These are phyloP conservation scores for Arizona elegans DNA, from an alignment of 2,113 vertebrate genomes.

Conservation along the genomic window DNA sequence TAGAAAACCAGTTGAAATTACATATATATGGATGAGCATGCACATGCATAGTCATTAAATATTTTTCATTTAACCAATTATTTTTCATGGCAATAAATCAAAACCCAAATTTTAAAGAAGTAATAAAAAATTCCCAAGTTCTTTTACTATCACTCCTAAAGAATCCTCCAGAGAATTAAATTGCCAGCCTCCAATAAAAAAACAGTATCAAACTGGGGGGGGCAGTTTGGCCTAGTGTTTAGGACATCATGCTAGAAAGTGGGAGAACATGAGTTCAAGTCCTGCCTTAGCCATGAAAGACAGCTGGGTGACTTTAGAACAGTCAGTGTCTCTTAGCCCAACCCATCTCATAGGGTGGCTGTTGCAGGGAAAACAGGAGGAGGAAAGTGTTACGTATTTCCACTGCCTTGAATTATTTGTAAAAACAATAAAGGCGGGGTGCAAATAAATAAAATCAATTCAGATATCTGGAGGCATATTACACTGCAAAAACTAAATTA, in stretches of 20 bases:
- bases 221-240: background rate
- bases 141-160: background rate
- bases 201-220: background rate
- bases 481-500: background rate
- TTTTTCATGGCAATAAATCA: background rate
- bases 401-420: background rate
- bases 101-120: constrained; percentile 1
- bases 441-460: background rate
- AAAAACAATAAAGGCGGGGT: background rate
- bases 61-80: background rate
- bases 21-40: background rate
- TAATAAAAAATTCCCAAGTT: background rate
- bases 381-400: background rate
- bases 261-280: background rate
- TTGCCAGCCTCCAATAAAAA: background rate
- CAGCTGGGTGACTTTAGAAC: background rate
- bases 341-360: background rate
- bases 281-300: background rate
- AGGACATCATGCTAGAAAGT: background rate
- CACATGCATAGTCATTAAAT: background rate
- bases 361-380: background rate
- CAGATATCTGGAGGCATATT: background rate
- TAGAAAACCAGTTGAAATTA: background rate
- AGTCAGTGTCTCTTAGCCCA: background rate
- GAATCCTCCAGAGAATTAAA: background rate